Conservation (phyloP, 1,140 invertebrate species). For the Zeugodacus cucurbitae region DNA sequence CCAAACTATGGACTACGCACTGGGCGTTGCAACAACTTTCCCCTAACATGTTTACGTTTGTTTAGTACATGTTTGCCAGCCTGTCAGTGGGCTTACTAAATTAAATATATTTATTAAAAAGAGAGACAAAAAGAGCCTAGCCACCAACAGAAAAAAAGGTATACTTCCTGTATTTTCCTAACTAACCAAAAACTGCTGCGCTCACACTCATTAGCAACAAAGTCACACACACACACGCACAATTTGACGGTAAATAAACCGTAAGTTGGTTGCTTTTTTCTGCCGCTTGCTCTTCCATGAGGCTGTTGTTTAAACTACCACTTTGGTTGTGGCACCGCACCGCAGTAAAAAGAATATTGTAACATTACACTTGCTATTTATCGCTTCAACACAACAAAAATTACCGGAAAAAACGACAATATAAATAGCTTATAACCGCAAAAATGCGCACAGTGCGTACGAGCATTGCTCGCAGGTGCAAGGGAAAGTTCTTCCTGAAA, state of each 20-base stretch:
- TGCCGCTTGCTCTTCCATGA: background rate
- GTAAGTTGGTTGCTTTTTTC: background rate
- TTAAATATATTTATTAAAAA: background rate
- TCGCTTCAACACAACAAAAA: background rate
- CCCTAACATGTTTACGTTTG: background rate
- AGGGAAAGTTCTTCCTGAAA: background rate
- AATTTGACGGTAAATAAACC: background rate
- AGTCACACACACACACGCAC: background rate
- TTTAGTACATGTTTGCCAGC: background rate
- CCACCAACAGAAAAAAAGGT: background rate
- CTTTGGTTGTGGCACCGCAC: background rate
- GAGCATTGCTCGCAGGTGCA: background rate
- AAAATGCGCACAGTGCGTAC: background rate
- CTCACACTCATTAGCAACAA: background rate
- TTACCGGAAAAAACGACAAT: background rate
- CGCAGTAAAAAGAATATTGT: background rate
- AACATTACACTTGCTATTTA: background rate
- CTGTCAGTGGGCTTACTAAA: background rate
- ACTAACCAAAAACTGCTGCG: background rate
- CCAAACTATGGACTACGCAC: background rate
- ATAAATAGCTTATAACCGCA: background rate
- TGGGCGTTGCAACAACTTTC: background rate
- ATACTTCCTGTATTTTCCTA: no score
- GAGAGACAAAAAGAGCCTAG: background rate
- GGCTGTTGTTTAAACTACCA: background rate